A percentile compares a stretch with the other conserved stretches of the same genome.
Evolutionary conservation across 2,888 invertebrate genomes (phyloP).

Genomic region (Spodoptera picta): DNA sequence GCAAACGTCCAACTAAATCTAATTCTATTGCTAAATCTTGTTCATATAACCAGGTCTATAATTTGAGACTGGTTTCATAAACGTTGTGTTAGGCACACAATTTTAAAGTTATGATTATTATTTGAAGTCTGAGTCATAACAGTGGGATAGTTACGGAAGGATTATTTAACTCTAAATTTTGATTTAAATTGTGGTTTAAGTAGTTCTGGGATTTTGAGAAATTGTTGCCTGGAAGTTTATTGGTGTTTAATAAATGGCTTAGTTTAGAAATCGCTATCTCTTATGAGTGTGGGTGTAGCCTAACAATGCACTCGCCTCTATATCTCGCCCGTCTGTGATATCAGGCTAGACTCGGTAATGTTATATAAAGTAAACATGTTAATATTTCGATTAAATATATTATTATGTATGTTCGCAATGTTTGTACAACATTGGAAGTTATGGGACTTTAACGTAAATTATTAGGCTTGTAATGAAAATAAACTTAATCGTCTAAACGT

Average conservation of each 20-base stretch:
- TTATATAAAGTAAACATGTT: slow-evolving; percentile 63
- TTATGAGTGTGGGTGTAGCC: slow-evolving; percentile 10
- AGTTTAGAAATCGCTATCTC: slow-evolving; percentile 28
- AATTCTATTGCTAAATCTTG: slow-evolving; percentile 27
- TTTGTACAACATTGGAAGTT: slow-evolving; percentile 15
- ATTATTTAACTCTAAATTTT: background rate
- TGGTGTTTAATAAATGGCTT: slow-evolving; percentile 21
- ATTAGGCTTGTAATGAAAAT: too few relatives aligned
- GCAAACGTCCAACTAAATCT: slow-evolving; percentile 22
- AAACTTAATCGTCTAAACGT: too few relatives aligned
- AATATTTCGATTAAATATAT: slow-evolving; percentile 53
- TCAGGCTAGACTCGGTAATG: slow-evolving; percentile 59
- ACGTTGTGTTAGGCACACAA: slow-evolving; percentile 38
- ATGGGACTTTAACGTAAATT: background rate
- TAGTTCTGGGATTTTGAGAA: background rate
- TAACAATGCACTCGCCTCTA: slow-evolving; percentile 57
- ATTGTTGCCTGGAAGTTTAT: background rate
- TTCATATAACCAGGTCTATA: slow-evolving; percentile 19
- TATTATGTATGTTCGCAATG: slow-evolving; percentile 19
- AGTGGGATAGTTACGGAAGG: slow-evolving; percentile 11
- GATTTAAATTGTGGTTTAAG: background rate
- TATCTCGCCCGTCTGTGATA: slow-evolving; percentile 66
- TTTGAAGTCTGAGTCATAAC: slow-evolving; percentile 31
- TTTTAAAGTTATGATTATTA: slow-evolving; percentile 25
- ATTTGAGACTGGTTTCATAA: slow-evolving; percentile 44